A percentile compares a stretch with the other conserved stretches of the same genome.
phyloP scores from a whole-genome alignment of 2,797 vertebrate species.

The Hyperoplus lanceolatus region DNA sequence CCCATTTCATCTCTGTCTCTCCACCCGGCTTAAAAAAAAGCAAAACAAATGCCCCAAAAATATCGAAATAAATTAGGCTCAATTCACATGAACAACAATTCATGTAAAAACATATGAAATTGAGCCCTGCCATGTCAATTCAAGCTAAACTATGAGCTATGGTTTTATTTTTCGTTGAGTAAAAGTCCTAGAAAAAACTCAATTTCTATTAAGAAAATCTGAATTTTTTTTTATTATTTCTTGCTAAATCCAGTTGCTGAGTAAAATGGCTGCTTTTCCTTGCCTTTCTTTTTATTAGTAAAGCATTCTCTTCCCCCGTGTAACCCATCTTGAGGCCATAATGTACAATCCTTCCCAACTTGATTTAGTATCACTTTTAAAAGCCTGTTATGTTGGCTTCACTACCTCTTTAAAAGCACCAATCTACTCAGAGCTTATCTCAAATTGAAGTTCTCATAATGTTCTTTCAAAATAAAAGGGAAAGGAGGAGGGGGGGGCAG shows the following conservation, averaged over 20 bases:
- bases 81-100: neutral
- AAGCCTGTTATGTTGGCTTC: constrained; percentile 3
- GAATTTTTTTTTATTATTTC: too few relatives aligned
- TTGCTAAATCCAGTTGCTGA: too few relatives aligned
- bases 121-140: neutral
- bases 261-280: too few relatives aligned
- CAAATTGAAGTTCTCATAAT: constrained; percentile 58
- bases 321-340: constrained; percentile 6
- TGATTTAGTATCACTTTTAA: constrained; percentile 25
- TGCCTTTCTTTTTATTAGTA: neutral
- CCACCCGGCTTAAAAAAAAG: neutral
- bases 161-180: too few relatives aligned
- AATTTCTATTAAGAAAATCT: too few relatives aligned
- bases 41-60: too few relatives aligned
- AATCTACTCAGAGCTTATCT: constrained; percentile 54
- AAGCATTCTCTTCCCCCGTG: neutral
- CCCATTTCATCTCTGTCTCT: neutral
- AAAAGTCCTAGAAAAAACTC: too few relatives aligned
- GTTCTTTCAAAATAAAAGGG: constrained; percentile 41
- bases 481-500: neutral
- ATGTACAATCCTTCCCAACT: constrained; percentile 37
- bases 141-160: too few relatives aligned
- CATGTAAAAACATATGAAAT: neutral
- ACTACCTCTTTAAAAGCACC: constrained; percentile 20
- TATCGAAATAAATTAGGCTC: neutral